Evolutionary conservation across 2,113 vertebrate species (phyloP).

Genomic region (Tichodroma muraria): DNA sequence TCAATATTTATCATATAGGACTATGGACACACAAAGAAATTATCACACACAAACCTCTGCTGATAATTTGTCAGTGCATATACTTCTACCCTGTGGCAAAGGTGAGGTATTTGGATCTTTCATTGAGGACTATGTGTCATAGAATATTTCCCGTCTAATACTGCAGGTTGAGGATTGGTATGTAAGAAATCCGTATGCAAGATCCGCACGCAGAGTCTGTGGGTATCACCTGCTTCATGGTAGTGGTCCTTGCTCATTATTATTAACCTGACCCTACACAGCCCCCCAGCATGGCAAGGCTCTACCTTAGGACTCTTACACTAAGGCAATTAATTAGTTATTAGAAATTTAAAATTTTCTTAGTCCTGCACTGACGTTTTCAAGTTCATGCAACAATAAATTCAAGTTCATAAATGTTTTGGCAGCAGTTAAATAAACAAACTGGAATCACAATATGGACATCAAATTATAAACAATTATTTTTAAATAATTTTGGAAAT

Average conservation of each 20-base stretch:
- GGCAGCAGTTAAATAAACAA: neutral
- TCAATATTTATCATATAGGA: neutral
- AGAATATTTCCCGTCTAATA: neutral
- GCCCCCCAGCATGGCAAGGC: neutral
- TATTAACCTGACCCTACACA: neutral
- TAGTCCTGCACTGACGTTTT: neutral
- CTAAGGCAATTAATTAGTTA: neutral
- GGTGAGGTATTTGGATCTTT: neutral
- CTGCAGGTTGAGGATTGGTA: neutral
- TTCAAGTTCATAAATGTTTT: neutral
- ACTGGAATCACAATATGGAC: neutral
- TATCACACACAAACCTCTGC: neutral
- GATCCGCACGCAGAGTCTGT: neutral
- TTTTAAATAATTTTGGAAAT: neutral
- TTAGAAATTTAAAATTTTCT: neutral
- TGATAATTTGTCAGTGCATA: neutral
- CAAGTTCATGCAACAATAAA: neutral
- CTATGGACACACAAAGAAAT: neutral
- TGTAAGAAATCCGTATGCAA: fast-evolving
- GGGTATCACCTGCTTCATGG: neutral
- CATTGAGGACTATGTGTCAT: neutral
- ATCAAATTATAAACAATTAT: neutral
- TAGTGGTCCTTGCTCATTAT: neutral
- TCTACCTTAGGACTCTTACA: neutral
- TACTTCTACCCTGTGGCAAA: neutral